Conservation (phyloP, 2,113 vertebrate genomes). For the Menura novaehollandiae region DNA sequence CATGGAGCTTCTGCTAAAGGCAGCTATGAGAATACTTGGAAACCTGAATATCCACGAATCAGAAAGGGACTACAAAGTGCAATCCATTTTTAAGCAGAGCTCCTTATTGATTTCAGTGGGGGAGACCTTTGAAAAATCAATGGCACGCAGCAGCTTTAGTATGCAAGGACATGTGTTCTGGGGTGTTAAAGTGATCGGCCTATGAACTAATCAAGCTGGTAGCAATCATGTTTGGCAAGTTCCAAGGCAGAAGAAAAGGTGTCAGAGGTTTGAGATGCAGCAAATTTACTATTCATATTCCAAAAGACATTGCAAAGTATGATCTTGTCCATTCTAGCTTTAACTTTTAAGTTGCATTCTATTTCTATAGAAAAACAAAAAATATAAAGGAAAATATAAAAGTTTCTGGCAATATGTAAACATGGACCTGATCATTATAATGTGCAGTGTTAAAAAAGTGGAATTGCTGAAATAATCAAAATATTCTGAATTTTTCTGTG, state of each 20-base stretch:
- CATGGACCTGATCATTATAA: not conserved
- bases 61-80: not conserved
- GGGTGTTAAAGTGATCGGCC: not conserved
- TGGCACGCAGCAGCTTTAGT: not conserved
- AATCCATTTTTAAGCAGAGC: constrained; percentile 18
- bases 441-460: not conserved
- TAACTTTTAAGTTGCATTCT: not conserved
- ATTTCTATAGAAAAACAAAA: not conserved
- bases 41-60: not conserved
- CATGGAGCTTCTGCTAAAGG: not conserved
- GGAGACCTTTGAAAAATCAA: constrained; percentile 35
- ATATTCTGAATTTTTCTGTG: not conserved
- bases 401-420: not conserved
- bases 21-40: not conserved
- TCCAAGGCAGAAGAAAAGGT: not conserved
- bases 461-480: not conserved
- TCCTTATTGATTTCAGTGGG: constrained; percentile 33
- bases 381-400: not conserved
- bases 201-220: not conserved
- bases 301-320: not conserved
- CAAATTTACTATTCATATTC: not conserved
- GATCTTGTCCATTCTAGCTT: not conserved
- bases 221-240: not conserved
- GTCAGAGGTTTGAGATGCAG: not conserved
- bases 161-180: not conserved